Evolutionary conservation across 2,113 vertebrate species (phyloP), one percentile per base, ranked within the genome.

Genomic region (Chascanopsetta lugubris): DNA sequence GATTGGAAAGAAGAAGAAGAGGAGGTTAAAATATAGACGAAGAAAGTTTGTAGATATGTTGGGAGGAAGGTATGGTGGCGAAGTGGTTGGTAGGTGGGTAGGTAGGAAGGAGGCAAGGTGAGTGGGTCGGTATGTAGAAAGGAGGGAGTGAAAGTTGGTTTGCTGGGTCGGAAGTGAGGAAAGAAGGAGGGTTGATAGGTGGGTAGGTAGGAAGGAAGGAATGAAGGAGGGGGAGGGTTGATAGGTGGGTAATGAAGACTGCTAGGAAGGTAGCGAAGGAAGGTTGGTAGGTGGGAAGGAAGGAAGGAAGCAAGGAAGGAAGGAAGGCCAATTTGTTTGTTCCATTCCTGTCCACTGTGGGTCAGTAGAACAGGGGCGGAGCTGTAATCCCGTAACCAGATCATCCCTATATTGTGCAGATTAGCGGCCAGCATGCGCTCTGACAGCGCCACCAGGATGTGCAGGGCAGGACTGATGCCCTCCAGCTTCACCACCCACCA

Each of bases 361-460:
- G 79, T 82, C 74, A 85, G 74, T 75, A 61, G 72, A 61, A 70
- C 73, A 69, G 61, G 55, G 53, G 51, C 64, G 51, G 65, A 40
- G 51, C 72, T 55, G 68, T 82, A 85, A 89, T 86, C 87, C 80
- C 61, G 29, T 89, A 83, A 87, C 62, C 68, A 76, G 80, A 80
- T 85, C 51, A 84, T 80, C 75, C 72, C 54, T 48, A 81, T 83
- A 72, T 74, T 67, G 36, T 40, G 15, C 61, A 75, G 86, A 82
- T 88, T 85, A 88, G 17, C 8, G 42, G 15, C 17, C 26, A 6
- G 6, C 13, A 29, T 3, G 48, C 59, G 48, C 20, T 1, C 22
- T 10, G 2, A 6, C 1, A 45, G 9, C 1, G 4, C 25, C 38
- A 40, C 57, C 76, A 69, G 78, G 27, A 76, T 22, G 64, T 77